phyloP scores from a whole-genome alignment of 2,113 vertebrate species.

The Spermophilus dauricus region DNA sequence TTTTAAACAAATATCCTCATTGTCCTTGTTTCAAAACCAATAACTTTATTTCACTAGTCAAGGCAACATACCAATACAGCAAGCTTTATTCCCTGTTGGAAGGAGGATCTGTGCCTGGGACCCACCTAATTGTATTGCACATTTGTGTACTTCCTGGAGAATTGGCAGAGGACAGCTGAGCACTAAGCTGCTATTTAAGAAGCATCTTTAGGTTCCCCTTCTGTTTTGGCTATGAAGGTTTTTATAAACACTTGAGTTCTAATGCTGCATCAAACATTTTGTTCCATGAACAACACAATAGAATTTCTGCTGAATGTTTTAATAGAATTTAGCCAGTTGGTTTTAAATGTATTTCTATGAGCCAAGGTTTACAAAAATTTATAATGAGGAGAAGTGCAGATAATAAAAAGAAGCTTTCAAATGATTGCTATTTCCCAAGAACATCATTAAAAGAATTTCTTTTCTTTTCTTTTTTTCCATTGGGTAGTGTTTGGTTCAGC shows the following conservation, averaged over 20 bases:
- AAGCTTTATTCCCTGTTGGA: neutral
- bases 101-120: neutral
- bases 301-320: conserved; percentile 66
- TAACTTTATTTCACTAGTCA: conserved; percentile 76
- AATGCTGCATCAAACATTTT: neutral
- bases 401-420: conserved; percentile 64
- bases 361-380: conserved; percentile 52
- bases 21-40: conserved; percentile 77
- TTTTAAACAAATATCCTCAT: conserved; percentile 81
- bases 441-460: conserved; percentile 14
- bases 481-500: conserved; percentile 62
- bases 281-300: conserved; percentile 56
- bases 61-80: neutral
- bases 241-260: neutral
- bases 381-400: conserved; percentile 40
- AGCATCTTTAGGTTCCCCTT: neutral
- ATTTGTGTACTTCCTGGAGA: neutral
- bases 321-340: conserved; percentile 71
- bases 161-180: neutral
- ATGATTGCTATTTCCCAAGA: conserved; percentile 69
- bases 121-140: neutral
- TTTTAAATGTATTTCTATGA: conserved; percentile 58
- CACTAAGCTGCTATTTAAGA: neutral
- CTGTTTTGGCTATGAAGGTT: neutral
- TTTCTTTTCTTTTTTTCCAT: neutral